Conservation (phyloP, 2,113 vertebrate species). For the Tachycineta bicolor region DNA sequence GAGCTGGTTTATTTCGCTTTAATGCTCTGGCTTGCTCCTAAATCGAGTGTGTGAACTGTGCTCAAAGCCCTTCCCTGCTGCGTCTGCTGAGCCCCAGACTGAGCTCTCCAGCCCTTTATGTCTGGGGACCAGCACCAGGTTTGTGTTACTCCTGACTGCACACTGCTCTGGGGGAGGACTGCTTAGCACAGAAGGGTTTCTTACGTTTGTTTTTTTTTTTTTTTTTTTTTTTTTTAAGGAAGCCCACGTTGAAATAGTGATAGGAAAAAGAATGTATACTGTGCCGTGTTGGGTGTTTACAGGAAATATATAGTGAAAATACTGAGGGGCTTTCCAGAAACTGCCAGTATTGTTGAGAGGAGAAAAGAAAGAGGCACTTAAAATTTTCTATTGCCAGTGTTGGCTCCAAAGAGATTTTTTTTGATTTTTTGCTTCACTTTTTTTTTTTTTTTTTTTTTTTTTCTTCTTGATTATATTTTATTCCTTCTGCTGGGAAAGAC, state of each 20-base stretch:
- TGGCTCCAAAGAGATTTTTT: conserved; percentile 45
- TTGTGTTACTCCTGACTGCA: accelerated
- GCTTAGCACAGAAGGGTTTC: neutral
- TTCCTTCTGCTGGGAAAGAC: neutral
- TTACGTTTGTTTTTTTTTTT: too few relatives aligned
- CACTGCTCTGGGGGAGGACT: neutral
- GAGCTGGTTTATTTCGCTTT: neutral
- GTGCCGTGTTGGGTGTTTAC: neutral
- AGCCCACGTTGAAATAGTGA: neutral
- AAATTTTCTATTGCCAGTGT: neutral
- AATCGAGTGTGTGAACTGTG: neutral
- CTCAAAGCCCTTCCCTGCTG: neutral
- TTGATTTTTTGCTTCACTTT: conserved; percentile 24
- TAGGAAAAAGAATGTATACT: neutral
- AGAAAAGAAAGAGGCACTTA: neutral
- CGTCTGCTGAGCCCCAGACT: accelerated
- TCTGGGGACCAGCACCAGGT: neutral
- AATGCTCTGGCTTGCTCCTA: neutral
- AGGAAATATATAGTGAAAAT: conserved; percentile 53
- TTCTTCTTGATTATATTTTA: conserved; percentile 47
- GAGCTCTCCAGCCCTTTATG: accelerated
- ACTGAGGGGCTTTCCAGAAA: conserved; percentile 37
- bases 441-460: conserved; percentile 27
- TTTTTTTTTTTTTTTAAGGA: neutral
- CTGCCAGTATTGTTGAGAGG: conserved; percentile 34